Evolutionary conservation across 2,113 vertebrate species (phyloP).

Genomic region (Craseonycteris thonglongyai): DNA sequence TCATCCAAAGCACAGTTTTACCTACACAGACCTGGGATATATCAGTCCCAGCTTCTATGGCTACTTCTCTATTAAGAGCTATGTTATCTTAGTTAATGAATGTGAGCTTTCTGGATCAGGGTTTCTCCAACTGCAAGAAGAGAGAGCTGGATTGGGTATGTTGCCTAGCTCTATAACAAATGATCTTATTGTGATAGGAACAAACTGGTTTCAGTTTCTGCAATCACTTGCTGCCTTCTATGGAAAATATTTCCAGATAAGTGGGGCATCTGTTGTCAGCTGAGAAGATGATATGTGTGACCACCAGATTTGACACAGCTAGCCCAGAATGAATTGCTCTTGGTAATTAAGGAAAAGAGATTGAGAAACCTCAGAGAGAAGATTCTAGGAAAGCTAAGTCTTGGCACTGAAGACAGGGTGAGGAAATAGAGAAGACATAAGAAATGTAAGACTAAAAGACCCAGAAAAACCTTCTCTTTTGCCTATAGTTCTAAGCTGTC

Average conservation of each 20-base stretch:
- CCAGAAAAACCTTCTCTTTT: background rate
- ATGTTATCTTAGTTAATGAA: background rate
- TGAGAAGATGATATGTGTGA: background rate
- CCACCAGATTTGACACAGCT: background rate
- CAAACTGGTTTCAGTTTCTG: background rate
- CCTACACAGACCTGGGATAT: background rate
- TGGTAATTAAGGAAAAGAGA: background rate
- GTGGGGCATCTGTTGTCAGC: background rate
- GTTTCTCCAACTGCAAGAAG: background rate
- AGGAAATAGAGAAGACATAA: background rate
- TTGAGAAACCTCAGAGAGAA: background rate
- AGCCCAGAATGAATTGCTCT: background rate
- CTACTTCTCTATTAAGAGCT: background rate
- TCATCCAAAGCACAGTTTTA: background rate
- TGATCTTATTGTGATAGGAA: background rate
- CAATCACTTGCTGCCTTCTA: background rate
- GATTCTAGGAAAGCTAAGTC: background rate
- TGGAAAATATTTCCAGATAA: background rate
- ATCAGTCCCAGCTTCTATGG: background rate
- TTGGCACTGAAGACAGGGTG: background rate
- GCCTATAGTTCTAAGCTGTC: background rate
- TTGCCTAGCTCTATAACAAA: background rate
- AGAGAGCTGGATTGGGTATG: background rate
- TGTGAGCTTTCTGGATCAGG: background rate
- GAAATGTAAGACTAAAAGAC: background rate